These are phyloP conservation scores for Callocephalon fimbriatum DNA, from an alignment of 2,113 vertebrate genomes.

Conservation along the genomic window DNA sequence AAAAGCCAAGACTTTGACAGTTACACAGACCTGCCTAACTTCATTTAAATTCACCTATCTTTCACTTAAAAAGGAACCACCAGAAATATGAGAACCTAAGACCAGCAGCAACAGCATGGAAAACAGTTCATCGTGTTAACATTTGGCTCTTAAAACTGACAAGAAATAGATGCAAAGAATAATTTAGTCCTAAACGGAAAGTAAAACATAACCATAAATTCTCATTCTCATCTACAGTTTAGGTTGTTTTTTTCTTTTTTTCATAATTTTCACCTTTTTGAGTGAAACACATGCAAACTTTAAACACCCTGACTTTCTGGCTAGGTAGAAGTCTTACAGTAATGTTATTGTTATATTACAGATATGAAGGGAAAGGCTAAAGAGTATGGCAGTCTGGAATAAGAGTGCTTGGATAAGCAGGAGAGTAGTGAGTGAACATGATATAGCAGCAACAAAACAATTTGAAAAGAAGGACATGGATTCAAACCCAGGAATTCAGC, in stretches of 20 bases:
- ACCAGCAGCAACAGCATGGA: neutral
- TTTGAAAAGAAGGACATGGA: neutral
- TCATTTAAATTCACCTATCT: neutral
- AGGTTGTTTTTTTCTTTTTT: neutral
- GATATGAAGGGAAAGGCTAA: neutral
- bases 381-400: neutral
- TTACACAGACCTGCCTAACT: neutral
- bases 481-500: neutral
- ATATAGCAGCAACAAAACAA: neutral
- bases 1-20: neutral
- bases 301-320: neutral
- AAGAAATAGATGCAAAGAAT: neutral
- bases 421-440: neutral
- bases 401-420: neutral
- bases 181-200: neutral
- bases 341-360: neutral
- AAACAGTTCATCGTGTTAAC: neutral
- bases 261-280: neutral
- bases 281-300: neutral
- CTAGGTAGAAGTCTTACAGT: neutral
- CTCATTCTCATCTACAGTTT: neutral
- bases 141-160: no score
- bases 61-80: neutral
- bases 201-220: neutral
- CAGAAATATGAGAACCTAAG: neutral